Conservation (phyloP, 1,140 invertebrate species). For the Pteromalus puparum region DNA sequence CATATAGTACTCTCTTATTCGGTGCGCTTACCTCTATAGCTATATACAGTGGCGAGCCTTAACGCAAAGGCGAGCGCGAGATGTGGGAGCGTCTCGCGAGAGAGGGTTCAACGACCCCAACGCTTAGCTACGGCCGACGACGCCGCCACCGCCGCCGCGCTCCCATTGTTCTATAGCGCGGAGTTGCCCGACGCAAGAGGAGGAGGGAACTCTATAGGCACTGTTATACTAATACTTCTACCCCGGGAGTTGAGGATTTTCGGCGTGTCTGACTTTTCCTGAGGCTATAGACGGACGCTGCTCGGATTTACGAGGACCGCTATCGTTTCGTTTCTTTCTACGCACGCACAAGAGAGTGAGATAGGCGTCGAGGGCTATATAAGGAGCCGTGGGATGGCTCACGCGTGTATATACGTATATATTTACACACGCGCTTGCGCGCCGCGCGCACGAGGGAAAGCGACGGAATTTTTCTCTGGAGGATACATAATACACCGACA, state of each 20-base stretch:
- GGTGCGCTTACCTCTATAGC: no score
- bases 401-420: neutral
- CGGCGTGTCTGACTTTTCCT: neutral
- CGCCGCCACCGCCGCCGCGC: constrained; percentile 15
- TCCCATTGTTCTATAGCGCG: constrained; percentile 33
- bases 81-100: constrained; percentile 51
- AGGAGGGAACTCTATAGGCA: neutral
- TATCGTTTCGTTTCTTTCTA: neutral
- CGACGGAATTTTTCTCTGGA: neutral
- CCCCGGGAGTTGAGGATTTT: constrained; percentile 21
- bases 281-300: neutral
- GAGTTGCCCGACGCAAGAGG: neutral
- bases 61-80: neutral
- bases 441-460: neutral
- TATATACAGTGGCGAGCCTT: neutral
- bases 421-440: no score
- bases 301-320: constrained; percentile 11
- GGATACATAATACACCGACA: neutral
- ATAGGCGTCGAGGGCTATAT: neutral
- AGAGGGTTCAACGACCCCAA: constrained; percentile 48
- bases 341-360: neutral
- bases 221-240: neutral
- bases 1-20: no score
- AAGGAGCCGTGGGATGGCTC: neutral
- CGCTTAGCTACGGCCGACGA: neutral